Conservation (phyloP, 2,888 invertebrate species). For the Neria commutata region DNA sequence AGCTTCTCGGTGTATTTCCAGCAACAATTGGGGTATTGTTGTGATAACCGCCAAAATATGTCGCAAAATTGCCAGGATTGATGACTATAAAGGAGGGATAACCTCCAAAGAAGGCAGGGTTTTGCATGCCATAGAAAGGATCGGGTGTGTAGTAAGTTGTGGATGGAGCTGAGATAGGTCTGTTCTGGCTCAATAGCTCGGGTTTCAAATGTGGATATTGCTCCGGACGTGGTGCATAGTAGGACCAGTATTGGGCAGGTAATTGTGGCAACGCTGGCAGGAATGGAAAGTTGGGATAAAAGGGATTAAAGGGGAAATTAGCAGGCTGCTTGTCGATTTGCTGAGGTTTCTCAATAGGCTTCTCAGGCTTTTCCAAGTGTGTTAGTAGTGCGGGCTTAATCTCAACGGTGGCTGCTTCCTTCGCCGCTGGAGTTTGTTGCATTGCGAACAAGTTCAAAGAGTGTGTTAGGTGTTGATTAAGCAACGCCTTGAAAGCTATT, state of each 20-base stretch:
- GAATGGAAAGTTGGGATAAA: no score
- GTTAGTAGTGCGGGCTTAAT: background rate
- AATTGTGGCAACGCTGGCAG: no score
- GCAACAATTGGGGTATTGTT: conserved; percentile 7
- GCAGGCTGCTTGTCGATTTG: no score
- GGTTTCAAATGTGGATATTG: no score
- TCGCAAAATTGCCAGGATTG: conserved; percentile 18
- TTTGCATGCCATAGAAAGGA: background rate
- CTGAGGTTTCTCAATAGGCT: no score
- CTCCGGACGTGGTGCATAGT: no score
- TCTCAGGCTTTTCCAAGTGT: no score
- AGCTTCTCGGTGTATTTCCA: no score
- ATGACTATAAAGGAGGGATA: conserved; percentile 20
- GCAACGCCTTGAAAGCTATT: background rate
- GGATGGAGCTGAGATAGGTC: background rate
- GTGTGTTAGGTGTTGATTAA: background rate
- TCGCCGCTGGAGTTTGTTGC: background rate
- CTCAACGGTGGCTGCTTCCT: background rate
- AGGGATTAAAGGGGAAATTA: no score
- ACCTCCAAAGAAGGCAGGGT: background rate
- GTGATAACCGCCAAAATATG: conserved; percentile 12
- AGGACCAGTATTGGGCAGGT: no score
- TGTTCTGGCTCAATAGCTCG: no score
- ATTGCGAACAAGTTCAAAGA: background rate
- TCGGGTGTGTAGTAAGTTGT: no score